Evolutionary conservation across 2,888 invertebrate species (phyloP).

Genomic region (Ypsolopha scabrella): DNA sequence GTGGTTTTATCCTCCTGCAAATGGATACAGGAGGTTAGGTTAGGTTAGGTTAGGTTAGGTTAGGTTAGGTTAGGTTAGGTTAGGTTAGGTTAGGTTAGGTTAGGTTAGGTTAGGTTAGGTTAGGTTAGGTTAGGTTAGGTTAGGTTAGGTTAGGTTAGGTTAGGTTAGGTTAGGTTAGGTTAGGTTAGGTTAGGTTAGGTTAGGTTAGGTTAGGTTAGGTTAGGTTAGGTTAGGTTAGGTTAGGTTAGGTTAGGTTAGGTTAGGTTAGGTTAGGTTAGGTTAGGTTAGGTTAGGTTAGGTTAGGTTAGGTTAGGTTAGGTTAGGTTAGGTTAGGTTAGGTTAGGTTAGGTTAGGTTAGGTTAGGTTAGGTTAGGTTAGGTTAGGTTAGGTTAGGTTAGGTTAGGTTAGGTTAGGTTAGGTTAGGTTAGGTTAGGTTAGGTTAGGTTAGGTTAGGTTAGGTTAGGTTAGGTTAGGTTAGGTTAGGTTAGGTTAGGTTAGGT

Average conservation of each 20-base stretch:
- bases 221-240: slow-evolving; percentile 7
- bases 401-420: slow-evolving; percentile 6
- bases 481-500: slow-evolving; percentile 5
- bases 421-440: slow-evolving; percentile 6
- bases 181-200: slow-evolving; percentile 12
- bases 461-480: slow-evolving; percentile 6
- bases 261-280: slow-evolving; percentile 4
- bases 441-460: slow-evolving; percentile 6
- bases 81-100: slow-evolving; percentile 5
- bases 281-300: slow-evolving; percentile 6
- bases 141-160: slow-evolving; percentile 6
- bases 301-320: slow-evolving; percentile 6
- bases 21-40: too few relatives aligned
- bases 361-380: slow-evolving; percentile 6
- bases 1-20: too few relatives aligned
- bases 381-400: slow-evolving; percentile 6
- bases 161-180: slow-evolving; percentile 3
- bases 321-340: slow-evolving; percentile 6
- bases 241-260: slow-evolving; percentile 5
- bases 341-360: slow-evolving; percentile 6
- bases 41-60: too few relatives aligned
- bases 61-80: slow-evolving; percentile 7
- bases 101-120: slow-evolving; percentile 4
- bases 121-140: slow-evolving; percentile 8
- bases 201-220: slow-evolving; percentile 11